Percentiles rank a stretch among this genome's conserved stretches.
Evolutionary conservation across 2,888 invertebrate genomes (phyloP).

Genomic region (Amphipyra berbera): DNA sequence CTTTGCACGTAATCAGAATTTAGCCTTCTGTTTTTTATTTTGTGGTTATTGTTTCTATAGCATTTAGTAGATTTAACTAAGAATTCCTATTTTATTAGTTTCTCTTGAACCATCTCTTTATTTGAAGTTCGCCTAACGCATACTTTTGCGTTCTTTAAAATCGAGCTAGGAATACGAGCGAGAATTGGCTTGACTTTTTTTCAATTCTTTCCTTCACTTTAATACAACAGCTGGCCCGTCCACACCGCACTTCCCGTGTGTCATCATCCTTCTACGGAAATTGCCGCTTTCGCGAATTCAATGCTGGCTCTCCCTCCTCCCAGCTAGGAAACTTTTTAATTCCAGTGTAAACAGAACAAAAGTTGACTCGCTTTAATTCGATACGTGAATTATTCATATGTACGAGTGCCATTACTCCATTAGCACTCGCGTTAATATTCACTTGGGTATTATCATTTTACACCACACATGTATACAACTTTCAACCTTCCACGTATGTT

Average conservation of each 20-base stretch:
- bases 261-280: slow-evolving; percentile 56
- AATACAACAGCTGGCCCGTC: slow-evolving; percentile 25
- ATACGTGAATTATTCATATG: slow-evolving; percentile 73
- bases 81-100: no score
- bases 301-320: slow-evolving; percentile 38
- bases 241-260: slow-evolving; percentile 47
- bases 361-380: slow-evolving; percentile 69
- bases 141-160: not conserved
- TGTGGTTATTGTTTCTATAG: no score
- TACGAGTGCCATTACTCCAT: slow-evolving; percentile 70
- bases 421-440: slow-evolving; percentile 70
- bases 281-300: slow-evolving; percentile 62
- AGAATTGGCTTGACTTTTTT: slow-evolving; percentile 11
- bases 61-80: no score
- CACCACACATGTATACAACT: slow-evolving; percentile 23
- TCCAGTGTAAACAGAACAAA: slow-evolving; percentile 70
- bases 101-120: no score
- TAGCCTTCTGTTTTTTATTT: no score
- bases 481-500: slow-evolving; percentile 23
- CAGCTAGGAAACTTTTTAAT: slow-evolving; percentile 66
- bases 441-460: slow-evolving; percentile 63
- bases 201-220: slow-evolving; percentile 1
- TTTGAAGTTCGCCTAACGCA: no score
- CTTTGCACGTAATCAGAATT: no score
- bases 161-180: not conserved